Evolutionary conservation across 2,888 invertebrate genomes (phyloP), one percentile per base, ranked within the genome.

Genomic region (Rhimphoctona megacephalus): DNA sequence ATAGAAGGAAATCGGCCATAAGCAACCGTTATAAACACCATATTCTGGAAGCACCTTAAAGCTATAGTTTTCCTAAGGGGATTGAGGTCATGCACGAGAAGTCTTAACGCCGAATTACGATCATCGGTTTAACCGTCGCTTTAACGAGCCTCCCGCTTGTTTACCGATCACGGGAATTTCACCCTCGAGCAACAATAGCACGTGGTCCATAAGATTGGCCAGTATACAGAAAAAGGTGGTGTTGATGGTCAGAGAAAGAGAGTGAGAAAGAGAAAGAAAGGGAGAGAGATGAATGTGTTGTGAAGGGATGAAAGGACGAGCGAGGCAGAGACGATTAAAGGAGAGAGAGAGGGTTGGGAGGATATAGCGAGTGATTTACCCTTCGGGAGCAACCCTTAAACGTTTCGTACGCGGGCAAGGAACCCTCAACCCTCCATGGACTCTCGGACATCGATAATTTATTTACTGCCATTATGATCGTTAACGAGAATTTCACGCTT

Each of bases 11-110:
- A 86, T 66, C 77, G 90, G 92, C 91, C 90, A 93, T 93, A 93
- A 93, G 93, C 93, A 93, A 92, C 92, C 91, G 91, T 91, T 91
- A 91, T 91, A 92, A 93, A 93, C 91, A 92, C 90, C 88, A 66
- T 54, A 66, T 66, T 69, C 72, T 70, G 30, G 6, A 61, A 57
- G 57, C 25, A 57, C 5, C 57, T 30, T 5, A 25, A 57, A 61
- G 61, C 61, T 30, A 30, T 61, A 77, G 87, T 87, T 89, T 87
- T 88, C 89, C 90, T 74, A 22, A 64, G 79, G 82, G 80, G 25
- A 69, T 85, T 67, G 52, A 25, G 69, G 22, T 67, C 49, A 36
- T 70, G 67, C 66, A 83, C 82, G 70, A 46, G 52, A 80, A 74
- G 57, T 74, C 82, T 64, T 66, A 57, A 83, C 76, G 52, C 66